Conservation (phyloP, 2,797 vertebrate genomes). For the Alectoris magna region DNA sequence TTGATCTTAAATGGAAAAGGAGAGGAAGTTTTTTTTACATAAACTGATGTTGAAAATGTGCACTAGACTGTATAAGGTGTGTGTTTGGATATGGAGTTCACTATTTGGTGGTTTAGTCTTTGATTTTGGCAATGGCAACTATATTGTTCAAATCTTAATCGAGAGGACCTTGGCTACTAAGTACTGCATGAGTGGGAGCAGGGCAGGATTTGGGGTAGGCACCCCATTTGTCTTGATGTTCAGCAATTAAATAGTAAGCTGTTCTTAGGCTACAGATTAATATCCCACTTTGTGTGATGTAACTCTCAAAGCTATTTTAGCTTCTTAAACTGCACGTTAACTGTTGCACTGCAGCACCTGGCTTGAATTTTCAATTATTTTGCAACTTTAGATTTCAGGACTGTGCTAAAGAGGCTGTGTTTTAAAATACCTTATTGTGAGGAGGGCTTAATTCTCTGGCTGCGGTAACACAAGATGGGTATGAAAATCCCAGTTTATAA, state of each 20-base stretch:
- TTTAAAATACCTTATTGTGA: neutral
- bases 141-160: neutral
- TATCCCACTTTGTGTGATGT: neutral
- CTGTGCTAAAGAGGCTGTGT: neutral
- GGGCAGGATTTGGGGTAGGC: neutral
- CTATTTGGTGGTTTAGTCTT: neutral
- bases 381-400: neutral
- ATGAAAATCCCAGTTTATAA: conserved; percentile 56
- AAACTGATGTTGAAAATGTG: neutral
- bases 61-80: neutral
- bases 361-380: neutral
- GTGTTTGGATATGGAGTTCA: neutral
- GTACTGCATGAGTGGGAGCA: neutral
- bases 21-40: neutral
- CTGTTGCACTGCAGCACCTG: neutral
- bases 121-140: neutral
- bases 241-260: neutral
- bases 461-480: conserved; percentile 53
- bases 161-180: neutral
- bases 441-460: conserved; percentile 35
- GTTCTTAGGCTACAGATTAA: neutral
- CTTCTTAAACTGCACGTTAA: neutral
- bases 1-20: neutral
- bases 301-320: neutral
- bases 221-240: neutral